Base-by-base conservation (phyloP, 2,797 vertebrate genomes). In the Vireo griseus region DNA sequence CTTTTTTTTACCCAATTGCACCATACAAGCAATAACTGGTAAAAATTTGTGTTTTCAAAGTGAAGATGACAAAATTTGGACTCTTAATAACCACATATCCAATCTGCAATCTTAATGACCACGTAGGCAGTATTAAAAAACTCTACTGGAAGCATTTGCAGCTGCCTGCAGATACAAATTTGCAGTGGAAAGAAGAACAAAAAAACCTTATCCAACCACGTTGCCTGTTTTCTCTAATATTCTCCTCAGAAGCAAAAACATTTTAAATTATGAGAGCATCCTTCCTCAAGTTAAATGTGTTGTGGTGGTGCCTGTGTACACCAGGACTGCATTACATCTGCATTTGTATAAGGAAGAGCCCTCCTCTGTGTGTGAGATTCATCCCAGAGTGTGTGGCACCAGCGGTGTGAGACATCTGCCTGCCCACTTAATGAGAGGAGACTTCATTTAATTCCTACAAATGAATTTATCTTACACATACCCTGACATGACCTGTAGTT, bases 261-360 rank as follows among this genome's bases (percentile, higher is more conserved):
- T 92, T 92, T 86, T 69, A 51, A 73, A 86, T 33, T 22, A 42
- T 48, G 33, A 81, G 67, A 73, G 35, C 45, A 61, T 48, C 39
- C 4, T 61, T 74, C 37, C 31, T 69, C 31, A 51, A 71, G 78
- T 77, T 71, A 50, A 61, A 83, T 10, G 54, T 68, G 31, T 42
- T 28, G 28, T 79, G 61, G n/a, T 87, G 35, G 45, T 91, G 71
- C 45, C 87, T 69, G 24, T 62, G 14, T 29, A 63, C 63, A 83
- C 59, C 20, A 65, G 50, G 72, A 62, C 94, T 93, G 94, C 94
- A 96, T 94, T 94, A 89, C 73, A 88, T 88, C 92, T 91, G 95
- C 94, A 96, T 94, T 96, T 91, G 73, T 90, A 24, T n/a, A 95
- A 83, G 15, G 3, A 80, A 86, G 51, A 88, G 87, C 47, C 25